Evolutionary conservation across 2,113 vertebrate species (phyloP).

Genomic region (Chamaea fasciata): DNA sequence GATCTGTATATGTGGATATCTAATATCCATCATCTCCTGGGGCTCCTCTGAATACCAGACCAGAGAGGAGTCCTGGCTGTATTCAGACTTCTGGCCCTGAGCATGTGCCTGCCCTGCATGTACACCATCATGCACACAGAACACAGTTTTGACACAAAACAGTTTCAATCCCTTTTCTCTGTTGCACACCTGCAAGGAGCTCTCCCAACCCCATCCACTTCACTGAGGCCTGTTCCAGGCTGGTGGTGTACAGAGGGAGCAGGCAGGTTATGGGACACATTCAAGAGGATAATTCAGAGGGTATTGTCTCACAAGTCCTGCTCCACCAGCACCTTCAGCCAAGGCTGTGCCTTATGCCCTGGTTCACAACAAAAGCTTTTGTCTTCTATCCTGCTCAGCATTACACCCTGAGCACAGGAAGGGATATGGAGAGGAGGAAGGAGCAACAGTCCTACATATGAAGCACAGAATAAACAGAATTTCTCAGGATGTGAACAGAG

Average conservation of each 20-base stretch:
- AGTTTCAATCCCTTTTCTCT: not conserved
- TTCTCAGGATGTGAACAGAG: not conserved
- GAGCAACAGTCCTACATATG: not conserved
- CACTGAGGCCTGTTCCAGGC: rapidly evolving
- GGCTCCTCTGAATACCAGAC: not conserved
- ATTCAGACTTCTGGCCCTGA: not conserved
- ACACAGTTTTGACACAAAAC: not conserved
- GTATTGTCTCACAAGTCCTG: not conserved
- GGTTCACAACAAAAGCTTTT: not conserved
- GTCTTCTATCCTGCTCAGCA: not conserved
- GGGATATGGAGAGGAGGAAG: not conserved
- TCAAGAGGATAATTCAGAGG: not conserved
- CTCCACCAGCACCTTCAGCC: not conserved
- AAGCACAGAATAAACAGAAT: not conserved
- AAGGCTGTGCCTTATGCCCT: not conserved
- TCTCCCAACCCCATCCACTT: not conserved
- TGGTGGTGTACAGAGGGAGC: not conserved
- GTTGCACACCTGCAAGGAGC: not conserved
- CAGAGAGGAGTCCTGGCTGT: not conserved
- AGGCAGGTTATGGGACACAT: not conserved
- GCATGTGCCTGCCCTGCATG: not conserved
- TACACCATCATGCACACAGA: not conserved
- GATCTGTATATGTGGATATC: not conserved
- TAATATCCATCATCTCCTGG: not conserved
- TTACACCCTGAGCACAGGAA: not conserved